These are phyloP conservation scores for Phoeniculus purpureus DNA, from an alignment of 2,797 vertebrate genomes.

Conservation along the genomic window DNA sequence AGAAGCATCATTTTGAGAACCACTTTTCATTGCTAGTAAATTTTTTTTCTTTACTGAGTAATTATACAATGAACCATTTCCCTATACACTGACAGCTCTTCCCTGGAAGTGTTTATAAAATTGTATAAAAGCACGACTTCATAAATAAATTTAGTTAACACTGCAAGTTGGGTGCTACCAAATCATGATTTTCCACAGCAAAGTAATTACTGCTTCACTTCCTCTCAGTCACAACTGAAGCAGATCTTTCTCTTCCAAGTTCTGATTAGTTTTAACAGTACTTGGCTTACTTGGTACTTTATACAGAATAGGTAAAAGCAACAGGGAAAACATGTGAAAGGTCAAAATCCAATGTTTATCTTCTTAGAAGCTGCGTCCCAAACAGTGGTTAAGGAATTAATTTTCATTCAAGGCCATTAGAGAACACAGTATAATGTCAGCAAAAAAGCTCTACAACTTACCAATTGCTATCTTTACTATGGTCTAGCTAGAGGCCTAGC, in stretches of 20 bases:
- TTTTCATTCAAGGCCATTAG: fast-evolving
- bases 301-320: background rate
- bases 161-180: background rate
- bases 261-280: background rate
- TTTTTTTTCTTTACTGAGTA: background rate
- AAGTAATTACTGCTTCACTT: background rate
- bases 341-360: background rate
- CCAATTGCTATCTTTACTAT: background rate
- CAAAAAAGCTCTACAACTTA: background rate
- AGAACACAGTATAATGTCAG: background rate
- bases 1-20: background rate
- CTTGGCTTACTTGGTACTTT: background rate
- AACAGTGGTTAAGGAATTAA: background rate
- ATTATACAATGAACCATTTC: background rate
- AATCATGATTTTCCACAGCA: background rate
- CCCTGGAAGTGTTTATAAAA: background rate
- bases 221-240: background rate
- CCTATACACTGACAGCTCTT: background rate
- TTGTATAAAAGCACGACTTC: background rate
- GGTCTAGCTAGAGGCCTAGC: background rate
- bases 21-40: background rate
- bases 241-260: background rate
- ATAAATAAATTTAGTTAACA: background rate
- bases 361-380: background rate
- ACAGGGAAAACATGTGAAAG: background rate